Evolutionary conservation across 2,888 invertebrate species (phyloP), one percentile per base, ranked within the genome.

Genomic region (Andrena camellia): DNA sequence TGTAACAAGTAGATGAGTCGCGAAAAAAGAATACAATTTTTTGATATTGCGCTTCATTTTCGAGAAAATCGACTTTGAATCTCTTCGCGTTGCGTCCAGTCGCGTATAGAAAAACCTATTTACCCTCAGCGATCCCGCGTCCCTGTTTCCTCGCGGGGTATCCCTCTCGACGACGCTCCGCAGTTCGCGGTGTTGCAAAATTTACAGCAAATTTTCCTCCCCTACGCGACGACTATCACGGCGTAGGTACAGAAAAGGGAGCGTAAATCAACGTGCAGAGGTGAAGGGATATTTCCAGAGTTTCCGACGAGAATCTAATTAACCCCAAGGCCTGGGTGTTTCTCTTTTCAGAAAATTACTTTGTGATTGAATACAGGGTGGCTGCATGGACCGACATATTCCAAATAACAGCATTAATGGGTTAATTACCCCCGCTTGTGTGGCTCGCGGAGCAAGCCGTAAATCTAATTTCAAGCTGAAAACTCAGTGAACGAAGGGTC

Each of bases 141-240:
- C 35, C 20, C 13, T 62, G 29, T 54, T 48, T 23, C 31, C 33
- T 2, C 52, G 33, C 23, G 33, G n/a, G 54, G 33, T 66, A 64
- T 79, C 48, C 6, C 52, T 70, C 52, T n/a, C 48, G 23, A 42
- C 64, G 48, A 33, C 52, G 73, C 68, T 50, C 57, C 60, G 76
- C 66, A 64, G 71, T 75, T 48, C 75, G n/a, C n/a, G n/a, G n/a
- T n/a, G n/a, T n/a, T n/a, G n/a, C n/a, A n/a, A n/a, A n/a, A n/a
- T n/a, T n/a, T n/a, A n/a, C n/a, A n/a, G n/a, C 17, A 17, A 52
- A n/a, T 42, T 42, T 17, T 17, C 42, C 5, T 42, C 20, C 20
- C 4, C 20, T 23, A 4, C 10, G 57, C 31, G 13, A 6, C 7
- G 0, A n/a, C 13, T 7, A 26, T 31, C 17, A 17, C n/a, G 2